phyloP scores from a whole-genome alignment of 2,113 vertebrate species.

The Oreochromis spilurus region DNA sequence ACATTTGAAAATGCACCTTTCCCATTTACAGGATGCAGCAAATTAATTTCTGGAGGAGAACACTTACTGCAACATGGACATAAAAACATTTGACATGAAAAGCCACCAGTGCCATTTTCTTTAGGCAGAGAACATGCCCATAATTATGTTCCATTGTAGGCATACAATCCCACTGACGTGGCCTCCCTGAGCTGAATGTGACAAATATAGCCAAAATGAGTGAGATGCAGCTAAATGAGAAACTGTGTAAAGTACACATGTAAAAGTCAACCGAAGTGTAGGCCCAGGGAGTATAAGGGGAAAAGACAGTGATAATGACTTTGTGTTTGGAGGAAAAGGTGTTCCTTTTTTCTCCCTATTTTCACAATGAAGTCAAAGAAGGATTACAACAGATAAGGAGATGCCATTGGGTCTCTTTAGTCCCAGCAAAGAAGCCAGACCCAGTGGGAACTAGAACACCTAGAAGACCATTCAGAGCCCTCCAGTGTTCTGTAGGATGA shows the following conservation, averaged over 20 bases:
- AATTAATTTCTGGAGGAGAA: not conserved
- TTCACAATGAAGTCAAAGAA: not conserved
- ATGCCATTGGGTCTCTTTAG: slow-evolving; percentile 70
- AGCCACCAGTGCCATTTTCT: slow-evolving; percentile 80
- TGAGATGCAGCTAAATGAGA: not conserved
- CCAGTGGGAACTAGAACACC: slow-evolving; percentile 71
- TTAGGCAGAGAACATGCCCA: slow-evolving; percentile 68
- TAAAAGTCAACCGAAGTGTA: not conserved
- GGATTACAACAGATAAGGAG: not conserved
- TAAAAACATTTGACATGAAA: slow-evolving; percentile 70
- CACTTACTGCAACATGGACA: slow-evolving; percentile 75
- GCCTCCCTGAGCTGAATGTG: slow-evolving; percentile 41
- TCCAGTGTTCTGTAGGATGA: slow-evolving; percentile 82
- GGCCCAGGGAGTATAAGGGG: not conserved
- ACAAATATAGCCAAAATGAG: not conserved
- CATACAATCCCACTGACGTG: slow-evolving; percentile 66
- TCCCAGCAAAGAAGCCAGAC: slow-evolving; percentile 72
- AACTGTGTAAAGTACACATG: not conserved
- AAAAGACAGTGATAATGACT: not conserved
- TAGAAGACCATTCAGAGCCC: slow-evolving; percentile 75
- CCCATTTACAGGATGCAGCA: not conserved
- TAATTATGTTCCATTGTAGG: slow-evolving; percentile 75
- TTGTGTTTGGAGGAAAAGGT: not conserved
- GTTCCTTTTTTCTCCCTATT: not conserved
- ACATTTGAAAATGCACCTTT: not conserved